Evolutionary conservation across 1,140 invertebrate species (phyloP), one percentile per base, ranked within the genome.

Genomic region (Epicauta chinensis): DNA sequence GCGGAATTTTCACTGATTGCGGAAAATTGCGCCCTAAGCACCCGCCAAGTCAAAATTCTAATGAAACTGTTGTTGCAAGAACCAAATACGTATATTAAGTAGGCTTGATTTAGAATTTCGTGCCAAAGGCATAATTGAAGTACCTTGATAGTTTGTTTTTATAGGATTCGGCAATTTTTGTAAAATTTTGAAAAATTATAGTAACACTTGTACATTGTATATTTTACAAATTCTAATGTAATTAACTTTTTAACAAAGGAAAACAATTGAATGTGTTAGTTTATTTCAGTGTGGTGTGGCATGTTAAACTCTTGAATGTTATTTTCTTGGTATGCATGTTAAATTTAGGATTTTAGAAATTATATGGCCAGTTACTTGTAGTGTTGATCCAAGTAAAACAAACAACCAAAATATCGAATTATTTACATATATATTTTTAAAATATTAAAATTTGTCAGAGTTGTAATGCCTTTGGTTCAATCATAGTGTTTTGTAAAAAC

Each of bases 101-200:
- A 35, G 37, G 47, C 37, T 50, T 40, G 39, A 38, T 40, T 50
- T 50, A 50, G 47, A 50, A 50, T 41, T 50, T 41, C 32, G 47
- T 50, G 47, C 47, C 47, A 50, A 50, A 50, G 47, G 47, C 47
- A 50, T 50, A 3, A 50, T 40, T 50, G 31, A 40, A 41, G 47
- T 50, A 50, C 47, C 47, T 50, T 50, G 35, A 50, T 32, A 46
- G 17, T 47, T 15, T 29, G 36, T 47, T 47, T 13, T 46, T n/a
- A 17, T 38, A 11, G 14, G 6, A n/a, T 23, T 23, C 7, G 17
- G 23, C 23, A 23, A 7, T 5, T 23, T 23, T 23, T 23, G 23
- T 23, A 23, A 23, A 23, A 15, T 38, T 38, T 38, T 46, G 43
- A 36, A 46, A 46, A 46, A 46, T 46, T 46, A 35, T 32, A 31